Evolutionary conservation across 2,888 invertebrate species (phyloP), one percentile per base, ranked within the genome.

Genomic region (Neelides folsomi): DNA sequence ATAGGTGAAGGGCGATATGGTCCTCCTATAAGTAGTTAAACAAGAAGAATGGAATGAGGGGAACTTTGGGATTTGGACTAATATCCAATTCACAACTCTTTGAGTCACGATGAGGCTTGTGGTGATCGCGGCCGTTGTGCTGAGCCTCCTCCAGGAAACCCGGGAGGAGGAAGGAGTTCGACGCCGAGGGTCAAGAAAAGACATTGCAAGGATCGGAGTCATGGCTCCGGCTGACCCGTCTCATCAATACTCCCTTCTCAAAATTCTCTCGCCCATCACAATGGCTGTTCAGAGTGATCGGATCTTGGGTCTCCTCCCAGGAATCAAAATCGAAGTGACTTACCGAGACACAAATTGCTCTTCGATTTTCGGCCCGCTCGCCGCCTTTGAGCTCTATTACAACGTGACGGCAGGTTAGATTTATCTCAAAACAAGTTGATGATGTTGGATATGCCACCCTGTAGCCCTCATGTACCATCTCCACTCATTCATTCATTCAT

Each of bases 291-390:
- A 72, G 41, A 60, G 62, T 50, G 62, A 64, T 45, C 47, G 54
- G 51, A 56, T 63, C 12, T 56, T 53, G 15, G 52, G 53, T 15
- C 73, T 79, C 12, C 70, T 83, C 20, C 78, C 81, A 0, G 79
- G 78, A n/a, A 81, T 82, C 76, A 76, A 75, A 51, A 79, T 86
- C 52, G 72, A 77, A 47, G 77, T 85, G 2, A 77, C 80, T 55
- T 78, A 80, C 62, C 72, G 82, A 56, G 83, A 87, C 66, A 83
- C 85, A 0, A 75, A 77, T 47, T 85, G 85, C 67, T 85, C 85
- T 20, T 85, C 86, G 2, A 80, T 80, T 0, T 76, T 78, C 64
- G 86, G 86, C 1, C 83, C 86, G 0, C 71, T 86, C 48, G 83
- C 82, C 7, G 84, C 86, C 19, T 82, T 87, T 67, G 83, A 86